Evolutionary conservation across 2,888 invertebrate genomes (phyloP).

Genomic region (Leistus spinibarbis): DNA sequence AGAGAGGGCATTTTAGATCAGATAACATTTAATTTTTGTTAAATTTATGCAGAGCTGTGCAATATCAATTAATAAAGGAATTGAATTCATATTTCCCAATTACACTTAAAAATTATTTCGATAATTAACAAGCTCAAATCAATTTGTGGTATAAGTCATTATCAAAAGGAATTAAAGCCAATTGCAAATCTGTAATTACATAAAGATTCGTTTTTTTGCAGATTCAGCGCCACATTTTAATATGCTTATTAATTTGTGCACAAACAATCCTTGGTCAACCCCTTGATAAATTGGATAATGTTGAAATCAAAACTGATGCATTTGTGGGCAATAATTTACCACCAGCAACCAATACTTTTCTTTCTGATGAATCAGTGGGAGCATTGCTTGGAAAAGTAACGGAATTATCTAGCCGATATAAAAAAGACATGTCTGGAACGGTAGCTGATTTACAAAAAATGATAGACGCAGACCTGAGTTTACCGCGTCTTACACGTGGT

Average conservation of each 20-base stretch:
- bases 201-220: conserved; percentile 4
- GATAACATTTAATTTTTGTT: no score
- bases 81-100: no score
- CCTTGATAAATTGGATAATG: neutral
- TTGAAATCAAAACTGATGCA: neutral
- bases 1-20: no score
- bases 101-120: no score
- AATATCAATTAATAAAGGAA: no score
- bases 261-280: neutral
- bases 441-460: conserved; percentile 71
- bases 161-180: neutral
- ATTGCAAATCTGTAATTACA: neutral
- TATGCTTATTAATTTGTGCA: conserved; percentile 10
- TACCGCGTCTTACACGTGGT: conserved; percentile 68
- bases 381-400: conserved; percentile 29
- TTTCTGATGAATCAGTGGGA: conserved; percentile 13
- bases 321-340: neutral
- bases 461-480: conserved; percentile 64
- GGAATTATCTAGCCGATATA: conserved; percentile 25
- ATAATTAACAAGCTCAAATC: no score
- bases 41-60: no score
- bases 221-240: conserved; percentile 13
- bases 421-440: conserved; percentile 64
- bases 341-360: neutral
- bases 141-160: no score